These are phyloP conservation scores for Erinaceus europaeus DNA, from an alignment of 2,113 vertebrate genomes.

Conservation along the genomic window DNA sequence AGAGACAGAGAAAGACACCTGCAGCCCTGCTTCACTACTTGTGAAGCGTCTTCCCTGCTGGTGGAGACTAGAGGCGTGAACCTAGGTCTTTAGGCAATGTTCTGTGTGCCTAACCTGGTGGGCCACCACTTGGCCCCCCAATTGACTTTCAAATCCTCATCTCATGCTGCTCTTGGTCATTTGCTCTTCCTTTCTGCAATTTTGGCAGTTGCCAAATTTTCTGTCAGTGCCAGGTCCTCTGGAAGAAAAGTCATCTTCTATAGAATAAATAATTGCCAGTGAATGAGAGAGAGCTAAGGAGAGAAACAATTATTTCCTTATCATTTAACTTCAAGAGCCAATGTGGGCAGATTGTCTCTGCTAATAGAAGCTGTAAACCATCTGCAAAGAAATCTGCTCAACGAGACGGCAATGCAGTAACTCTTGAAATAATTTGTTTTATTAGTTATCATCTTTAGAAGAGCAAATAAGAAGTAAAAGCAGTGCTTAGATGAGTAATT, in stretches of 20 bases:
- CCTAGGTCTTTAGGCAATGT: too few relatives aligned
- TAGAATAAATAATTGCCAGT: not conserved
- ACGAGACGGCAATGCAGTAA: not conserved
- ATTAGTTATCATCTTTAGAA: slow-evolving; percentile 34
- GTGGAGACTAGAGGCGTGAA: too few relatives aligned
- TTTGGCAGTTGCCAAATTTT: not conserved
- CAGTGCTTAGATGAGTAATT: not conserved
- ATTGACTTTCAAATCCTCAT: not conserved
- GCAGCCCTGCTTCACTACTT: too few relatives aligned
- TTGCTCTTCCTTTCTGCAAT: not conserved
- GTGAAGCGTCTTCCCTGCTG: too few relatives aligned
- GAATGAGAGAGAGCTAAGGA: not conserved
- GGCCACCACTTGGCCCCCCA: too few relatives aligned
- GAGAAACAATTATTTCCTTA: slow-evolving; percentile 7
- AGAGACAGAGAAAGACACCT: too few relatives aligned
- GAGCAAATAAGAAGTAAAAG: not conserved
- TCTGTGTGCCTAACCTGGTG: too few relatives aligned
- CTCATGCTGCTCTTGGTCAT: not conserved
- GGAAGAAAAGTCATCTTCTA: not conserved
- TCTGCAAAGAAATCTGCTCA: slow-evolving; percentile 25
- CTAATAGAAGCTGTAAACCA: not conserved
- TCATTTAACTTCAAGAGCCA: not conserved
- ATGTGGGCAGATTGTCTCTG: not conserved
- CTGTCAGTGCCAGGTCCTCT: not conserved
- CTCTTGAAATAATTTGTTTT: not conserved